Conservation (phyloP, 2,113 vertebrate genomes). For the Ramphastos sulfuratus region DNA sequence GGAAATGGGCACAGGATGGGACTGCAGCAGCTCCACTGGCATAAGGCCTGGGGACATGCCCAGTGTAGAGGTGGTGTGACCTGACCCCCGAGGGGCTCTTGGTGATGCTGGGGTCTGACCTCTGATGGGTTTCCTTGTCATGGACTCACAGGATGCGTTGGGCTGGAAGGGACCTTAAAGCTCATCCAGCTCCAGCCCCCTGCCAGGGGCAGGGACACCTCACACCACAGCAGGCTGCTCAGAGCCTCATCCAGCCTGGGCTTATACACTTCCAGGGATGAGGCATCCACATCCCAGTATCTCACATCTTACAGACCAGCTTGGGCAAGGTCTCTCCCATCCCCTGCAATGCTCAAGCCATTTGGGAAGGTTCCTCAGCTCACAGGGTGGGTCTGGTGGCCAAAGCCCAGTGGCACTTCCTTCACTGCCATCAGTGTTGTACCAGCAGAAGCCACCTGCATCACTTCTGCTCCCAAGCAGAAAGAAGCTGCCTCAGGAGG, state of each 20-base stretch:
- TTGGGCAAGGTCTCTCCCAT: neutral
- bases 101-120: neutral
- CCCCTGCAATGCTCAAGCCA: neutral
- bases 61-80: fast-evolving
- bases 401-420: fast-evolving
- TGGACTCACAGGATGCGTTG: no score
- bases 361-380: neutral
- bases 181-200: no score
- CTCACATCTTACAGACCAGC: no score
- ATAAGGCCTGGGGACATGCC: neutral
- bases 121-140: neutral
- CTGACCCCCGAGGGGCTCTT: neutral
- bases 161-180: no score
- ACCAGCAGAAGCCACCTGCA: neutral
- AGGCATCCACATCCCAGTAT: no score
- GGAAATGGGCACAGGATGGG: neutral
- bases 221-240: no score
- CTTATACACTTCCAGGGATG: no score
- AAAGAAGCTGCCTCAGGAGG: neutral
- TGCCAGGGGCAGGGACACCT: no score
- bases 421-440: neutral
- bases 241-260: no score
- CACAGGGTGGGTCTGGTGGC: neutral
- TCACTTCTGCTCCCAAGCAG: neutral
- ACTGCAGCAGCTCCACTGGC: neutral